Evolutionary conservation across 2,113 vertebrate species (phyloP).

Genomic region (Cepphus grylle): DNA sequence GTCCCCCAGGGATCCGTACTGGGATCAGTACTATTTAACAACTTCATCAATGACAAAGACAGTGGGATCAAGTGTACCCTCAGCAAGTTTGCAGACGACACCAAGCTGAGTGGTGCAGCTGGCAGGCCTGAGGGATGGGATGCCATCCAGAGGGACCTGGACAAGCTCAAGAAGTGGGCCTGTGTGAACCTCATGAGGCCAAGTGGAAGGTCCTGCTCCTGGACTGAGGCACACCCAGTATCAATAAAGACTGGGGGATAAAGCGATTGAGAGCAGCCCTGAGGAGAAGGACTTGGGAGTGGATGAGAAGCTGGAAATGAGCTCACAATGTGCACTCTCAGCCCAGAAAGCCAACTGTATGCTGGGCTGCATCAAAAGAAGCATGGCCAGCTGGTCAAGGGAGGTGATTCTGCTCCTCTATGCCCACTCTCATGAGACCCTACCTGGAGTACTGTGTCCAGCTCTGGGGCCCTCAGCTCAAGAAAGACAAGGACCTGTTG

Average conservation of each 20-base stretch:
- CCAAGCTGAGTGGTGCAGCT: neutral
- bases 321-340: fast-evolving
- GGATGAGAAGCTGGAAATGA: neutral
- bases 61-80: neutral
- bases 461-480: neutral
- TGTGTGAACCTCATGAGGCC: neutral
- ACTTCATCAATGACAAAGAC: neutral
- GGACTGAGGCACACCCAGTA: fast-evolving
- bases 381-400: fast-evolving
- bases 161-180: neutral
- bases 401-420: neutral
- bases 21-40: neutral
- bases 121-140: neutral
- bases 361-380: neutral
- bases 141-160: neutral
- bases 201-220: neutral
- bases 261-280: neutral
- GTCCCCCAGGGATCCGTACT: fast-evolving
- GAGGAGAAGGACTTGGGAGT: fast-evolving
- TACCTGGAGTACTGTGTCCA: neutral
- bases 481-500: fast-evolving
- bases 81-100: neutral
- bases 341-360: fast-evolving
- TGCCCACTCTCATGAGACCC: neutral
- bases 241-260: neutral